These are phyloP conservation scores for Bradypus variegatus DNA, from an alignment of 2,797 vertebrate species.

Conservation along the genomic window DNA sequence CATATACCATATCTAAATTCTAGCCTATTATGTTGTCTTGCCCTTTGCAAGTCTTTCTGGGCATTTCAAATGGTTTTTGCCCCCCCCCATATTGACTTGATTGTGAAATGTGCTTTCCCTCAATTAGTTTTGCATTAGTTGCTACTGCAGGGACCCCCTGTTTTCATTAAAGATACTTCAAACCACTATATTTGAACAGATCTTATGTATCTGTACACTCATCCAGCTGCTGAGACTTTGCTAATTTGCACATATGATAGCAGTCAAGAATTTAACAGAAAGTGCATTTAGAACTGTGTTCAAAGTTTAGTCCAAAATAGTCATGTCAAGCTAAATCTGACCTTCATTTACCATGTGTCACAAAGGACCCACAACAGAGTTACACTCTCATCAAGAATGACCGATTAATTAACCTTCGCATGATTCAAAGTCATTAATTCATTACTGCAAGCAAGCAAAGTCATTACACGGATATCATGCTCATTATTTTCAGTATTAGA, in stretches of 20 bases:
- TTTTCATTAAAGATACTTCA: neutral
- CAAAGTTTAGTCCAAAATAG: neutral
- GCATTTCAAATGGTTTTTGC: neutral
- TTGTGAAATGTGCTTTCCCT: neutral
- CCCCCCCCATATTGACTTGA: neutral
- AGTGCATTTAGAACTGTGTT: neutral
- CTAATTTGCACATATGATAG: neutral
- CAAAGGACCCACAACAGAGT: constrained; percentile 48
- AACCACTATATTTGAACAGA: neutral
- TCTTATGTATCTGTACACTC: neutral
- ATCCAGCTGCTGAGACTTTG: neutral
- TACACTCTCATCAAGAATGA: constrained; percentile 48
- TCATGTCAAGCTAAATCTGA: constrained; percentile 30
- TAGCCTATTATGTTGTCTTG: neutral
- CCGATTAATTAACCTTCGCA: constrained; percentile 62
- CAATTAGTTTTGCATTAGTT: neutral
- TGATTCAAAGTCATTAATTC: constrained; percentile 57
- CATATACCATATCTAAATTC: neutral
- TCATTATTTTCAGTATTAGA: neutral
- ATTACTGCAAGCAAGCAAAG: constrained; percentile 47
- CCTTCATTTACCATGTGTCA: constrained; percentile 39
- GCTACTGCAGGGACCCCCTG: neutral
- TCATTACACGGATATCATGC: constrained; percentile 41
- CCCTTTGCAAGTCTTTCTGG: neutral
- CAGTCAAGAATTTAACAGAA: neutral